Evolutionary conservation across 1,140 invertebrate genomes (phyloP), one percentile per base, ranked within the genome.

Genomic region (Drosophila setifemur): DNA sequence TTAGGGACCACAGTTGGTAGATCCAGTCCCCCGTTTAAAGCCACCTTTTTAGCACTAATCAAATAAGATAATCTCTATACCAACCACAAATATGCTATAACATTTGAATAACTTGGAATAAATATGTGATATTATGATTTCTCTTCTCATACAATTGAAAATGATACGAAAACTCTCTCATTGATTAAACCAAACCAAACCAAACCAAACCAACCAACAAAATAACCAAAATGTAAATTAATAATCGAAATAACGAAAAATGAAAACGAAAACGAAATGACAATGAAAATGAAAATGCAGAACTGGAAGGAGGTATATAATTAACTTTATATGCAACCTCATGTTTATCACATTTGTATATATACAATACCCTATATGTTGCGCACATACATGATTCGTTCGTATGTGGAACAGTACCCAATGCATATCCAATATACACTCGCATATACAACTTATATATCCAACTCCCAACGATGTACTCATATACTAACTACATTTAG

Each of bases 291-390:
- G n/a, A n/a, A n/a, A n/a, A 82, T 71, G 88, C 88, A 89, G 88
- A 89, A 89, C 81, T 89, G 88, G 88, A 89, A 89, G 85, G 88
- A 89, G 88, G 88, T 89, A 89, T 88, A 88, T 89, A 85, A 79
- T 85, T 58, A 67, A 79, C 72, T 70, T 81, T 86, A 86, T 85
- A 86, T 86, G 71, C 67, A 85, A 86, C 71, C 71, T 86, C 67
- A 79, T 66, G 53, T 73, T 76, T 55, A 57, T 75, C 53, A 75
- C 71, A 64, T 69, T 85, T 85, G 53, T 79, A 64, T 68, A 64
- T 68, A 82, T 82, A 73, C 42, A 64, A 64, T 63, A 29, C 31
- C 25, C 6, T 48, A 44, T 72, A 54, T 71, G 69, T 82, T 79
- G 52, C 33, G 47, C 78, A 81, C 76, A 81, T 66, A 75, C 53